Conservation (phyloP, 64 coral and sea anemone genomes). For the Pachyseris speciosa region DNA sequence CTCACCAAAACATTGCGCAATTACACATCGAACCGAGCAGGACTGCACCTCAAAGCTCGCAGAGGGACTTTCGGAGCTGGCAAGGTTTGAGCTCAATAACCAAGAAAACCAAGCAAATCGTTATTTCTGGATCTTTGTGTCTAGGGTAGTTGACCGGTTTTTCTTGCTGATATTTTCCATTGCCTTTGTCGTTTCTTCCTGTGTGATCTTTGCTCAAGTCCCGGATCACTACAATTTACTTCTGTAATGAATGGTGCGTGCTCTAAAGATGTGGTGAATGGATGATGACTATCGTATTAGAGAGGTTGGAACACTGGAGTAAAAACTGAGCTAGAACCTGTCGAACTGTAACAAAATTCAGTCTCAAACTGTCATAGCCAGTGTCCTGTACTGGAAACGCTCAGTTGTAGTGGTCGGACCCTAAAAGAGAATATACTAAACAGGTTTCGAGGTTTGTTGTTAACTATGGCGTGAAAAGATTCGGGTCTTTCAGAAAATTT, state of each 20-base stretch:
- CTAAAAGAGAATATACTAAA: too few relatives aligned
- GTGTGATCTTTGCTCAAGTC: constrained; percentile 76
- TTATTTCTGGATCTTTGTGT: constrained; percentile 95
- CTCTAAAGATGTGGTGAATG: neutral
- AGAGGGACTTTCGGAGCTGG: constrained; percentile 60
- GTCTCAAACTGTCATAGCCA: too few relatives aligned
- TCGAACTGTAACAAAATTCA: too few relatives aligned
- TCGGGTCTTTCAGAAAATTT: too few relatives aligned
- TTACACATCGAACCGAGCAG: neutral
- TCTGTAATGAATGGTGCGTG: neutral
- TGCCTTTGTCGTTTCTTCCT: constrained; percentile 72
- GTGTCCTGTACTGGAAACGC: too few relatives aligned
- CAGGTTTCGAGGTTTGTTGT: too few relatives aligned
- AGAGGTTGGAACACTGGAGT: too few relatives aligned
- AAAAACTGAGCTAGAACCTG: too few relatives aligned
- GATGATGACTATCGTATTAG: neutral
- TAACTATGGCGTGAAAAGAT: too few relatives aligned
- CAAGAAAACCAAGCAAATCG: constrained; percentile 50
- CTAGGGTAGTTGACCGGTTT: constrained; percentile 75
- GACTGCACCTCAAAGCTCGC: constrained; percentile 27
- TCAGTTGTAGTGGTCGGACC: too few relatives aligned
- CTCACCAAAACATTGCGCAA: neutral
- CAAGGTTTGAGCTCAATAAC: constrained; percentile 5
- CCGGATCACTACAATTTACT: constrained; percentile 81
- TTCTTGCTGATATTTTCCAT: constrained; percentile 82